Evolutionary conservation across 1,140 invertebrate species (phyloP), one percentile per base, ranked within the genome.

Genomic region (Pseudomyrmex gracilis): DNA sequence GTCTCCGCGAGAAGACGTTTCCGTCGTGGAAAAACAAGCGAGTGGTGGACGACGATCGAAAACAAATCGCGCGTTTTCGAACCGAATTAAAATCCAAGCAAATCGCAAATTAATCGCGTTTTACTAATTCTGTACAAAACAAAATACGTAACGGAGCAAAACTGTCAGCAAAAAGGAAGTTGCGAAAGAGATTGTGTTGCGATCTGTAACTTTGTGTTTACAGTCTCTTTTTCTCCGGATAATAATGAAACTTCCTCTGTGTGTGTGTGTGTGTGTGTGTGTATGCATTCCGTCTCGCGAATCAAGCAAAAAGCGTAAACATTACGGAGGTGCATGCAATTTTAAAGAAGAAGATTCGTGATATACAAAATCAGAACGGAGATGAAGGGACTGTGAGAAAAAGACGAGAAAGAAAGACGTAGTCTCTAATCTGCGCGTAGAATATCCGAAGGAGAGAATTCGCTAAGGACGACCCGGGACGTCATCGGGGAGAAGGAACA

Each of bases 371-470:
- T 66, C 45, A 73, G 34, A 57, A 66, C 45, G 58, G 70, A 49
- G 57, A 53, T 49, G 61, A 49, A 68, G 68, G 64, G 55, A 74
- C 80, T 74, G 63, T 61, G 61, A 84, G 57, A 34, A 0, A 34
- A 34, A 34, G 34, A 34, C 34, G 34, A 34, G 34, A 0, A 12
- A 68, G 43, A 15, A n/a, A n/a, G 49, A 64, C 8, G 15, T 1
- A 17, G 57, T 68, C 34, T 85, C 83, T 92, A 89, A 90, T 91
- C 85, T 90, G 85, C 84, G 84, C 70, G 84, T 85, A 80, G 47
- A 84, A 76, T 84, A 71, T 64, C 73, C 58, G 70, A 89, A 91
- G 34, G 34, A 87, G 85, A 86, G 83, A 87, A 90, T 90, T 91
- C 53, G 55, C 82, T 60, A 73, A 87, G 83, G 64, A 76, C 61